These are phyloP conservation scores for Perdita meconis DNA, from an alignment of 2,888 invertebrate species.

Conservation along the genomic window DNA sequence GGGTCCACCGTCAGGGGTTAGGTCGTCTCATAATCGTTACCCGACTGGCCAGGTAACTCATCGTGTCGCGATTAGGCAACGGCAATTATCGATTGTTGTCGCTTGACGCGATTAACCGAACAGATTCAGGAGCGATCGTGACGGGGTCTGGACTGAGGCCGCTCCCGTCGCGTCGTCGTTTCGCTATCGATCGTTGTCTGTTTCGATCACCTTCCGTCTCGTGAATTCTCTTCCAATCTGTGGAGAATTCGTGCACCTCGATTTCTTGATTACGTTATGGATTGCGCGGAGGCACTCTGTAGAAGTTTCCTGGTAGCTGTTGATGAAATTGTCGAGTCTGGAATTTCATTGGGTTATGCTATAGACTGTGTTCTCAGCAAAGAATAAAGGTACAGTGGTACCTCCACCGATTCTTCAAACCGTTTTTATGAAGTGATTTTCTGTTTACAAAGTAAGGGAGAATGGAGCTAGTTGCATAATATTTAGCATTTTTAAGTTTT, in stretches of 20 bases:
- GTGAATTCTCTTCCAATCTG: background rate
- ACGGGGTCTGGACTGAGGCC: slow-evolving; percentile 40
- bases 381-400: no score
- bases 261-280: background rate
- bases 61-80: slow-evolving; percentile 72
- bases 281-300: background rate
- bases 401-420: no score
- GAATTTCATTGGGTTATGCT: background rate
- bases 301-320: background rate
- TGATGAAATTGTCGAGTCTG: background rate
- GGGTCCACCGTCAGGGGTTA: slow-evolving; percentile 54
- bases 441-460: no score
- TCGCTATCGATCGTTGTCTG: background rate
- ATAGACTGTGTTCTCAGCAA: no score
- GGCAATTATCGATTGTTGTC: slow-evolving; percentile 78
- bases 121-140: slow-evolving; percentile 74
- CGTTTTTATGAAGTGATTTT: no score
- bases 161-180: slow-evolving; percentile 46
- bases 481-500: no score
- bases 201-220: background rate
- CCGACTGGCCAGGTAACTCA: slow-evolving; percentile 57
- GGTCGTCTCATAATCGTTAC: slow-evolving; percentile 66
- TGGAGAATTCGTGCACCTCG: background rate
- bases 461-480: no score
- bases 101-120: slow-evolving; percentile 76